phyloP scores from a whole-genome alignment of 2,888 invertebrate genomes.

The Aporophyla nigra region DNA sequence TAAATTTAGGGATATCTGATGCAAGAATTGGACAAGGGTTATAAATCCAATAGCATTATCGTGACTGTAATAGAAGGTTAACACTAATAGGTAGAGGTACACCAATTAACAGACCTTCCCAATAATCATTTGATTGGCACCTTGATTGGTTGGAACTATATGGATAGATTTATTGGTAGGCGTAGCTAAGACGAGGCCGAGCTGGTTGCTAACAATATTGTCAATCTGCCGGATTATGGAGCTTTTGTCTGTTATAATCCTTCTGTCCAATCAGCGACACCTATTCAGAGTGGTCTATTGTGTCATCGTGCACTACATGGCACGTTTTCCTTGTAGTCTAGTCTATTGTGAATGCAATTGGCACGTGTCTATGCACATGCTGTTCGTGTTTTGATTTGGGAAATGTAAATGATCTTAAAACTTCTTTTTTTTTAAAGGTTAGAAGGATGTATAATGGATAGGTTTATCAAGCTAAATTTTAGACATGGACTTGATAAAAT shows the following conservation, averaged over 20 bases:
- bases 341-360: neutral
- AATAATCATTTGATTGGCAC: neutral
- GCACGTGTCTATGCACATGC: neutral
- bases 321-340: constrained; percentile 9
- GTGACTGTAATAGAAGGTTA: neutral
- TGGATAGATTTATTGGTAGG: neutral
- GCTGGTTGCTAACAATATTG: constrained; percentile 12
- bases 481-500: too few relatives aligned
- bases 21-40: neutral
- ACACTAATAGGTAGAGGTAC: neutral
- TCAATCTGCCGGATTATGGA: constrained; percentile 17
- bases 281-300: constrained; percentile 22
- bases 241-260: constrained; percentile 22
- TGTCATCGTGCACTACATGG: neutral
- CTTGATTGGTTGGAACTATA: neutral
- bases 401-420: neutral
- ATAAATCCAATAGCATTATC: neutral
- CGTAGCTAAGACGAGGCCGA: neutral
- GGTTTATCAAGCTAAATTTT: too few relatives aligned
- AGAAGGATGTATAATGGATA: too few relatives aligned
- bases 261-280: constrained; percentile 19
- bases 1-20: neutral
- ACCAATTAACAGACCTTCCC: neutral
- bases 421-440: too few relatives aligned
- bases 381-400: neutral